Conservation (phyloP, 2,888 invertebrate genomes). For the Spilarctia lutea region DNA sequence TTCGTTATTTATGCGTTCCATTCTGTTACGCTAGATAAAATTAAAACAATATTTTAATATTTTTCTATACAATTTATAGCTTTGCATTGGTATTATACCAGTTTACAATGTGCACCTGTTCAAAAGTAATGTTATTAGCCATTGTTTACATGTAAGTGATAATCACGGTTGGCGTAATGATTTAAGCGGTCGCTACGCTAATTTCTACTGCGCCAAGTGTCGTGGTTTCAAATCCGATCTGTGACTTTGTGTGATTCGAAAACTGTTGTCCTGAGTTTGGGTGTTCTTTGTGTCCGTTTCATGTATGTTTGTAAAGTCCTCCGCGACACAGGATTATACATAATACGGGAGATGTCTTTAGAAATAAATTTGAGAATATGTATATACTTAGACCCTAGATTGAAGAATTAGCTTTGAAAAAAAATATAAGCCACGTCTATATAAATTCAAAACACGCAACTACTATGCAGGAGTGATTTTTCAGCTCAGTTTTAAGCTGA, state of each 20-base stretch:
- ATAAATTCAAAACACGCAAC: not conserved
- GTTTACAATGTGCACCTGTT: slow-evolving; percentile 6
- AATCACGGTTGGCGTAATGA: too few species aligned
- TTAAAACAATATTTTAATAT: slow-evolving; percentile 17
- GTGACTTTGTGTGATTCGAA: too few species aligned
- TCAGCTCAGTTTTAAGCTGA: not conserved
- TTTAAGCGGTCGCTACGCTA: too few species aligned
- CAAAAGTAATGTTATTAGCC: not conserved
- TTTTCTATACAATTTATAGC: slow-evolving; percentile 27
- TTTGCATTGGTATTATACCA: slow-evolving; percentile 8
- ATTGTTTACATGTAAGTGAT: not conserved
- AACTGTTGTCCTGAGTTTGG: too few species aligned
- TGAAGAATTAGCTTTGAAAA: not conserved
- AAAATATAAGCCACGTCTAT: not conserved
- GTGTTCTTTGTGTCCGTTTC: too few species aligned
- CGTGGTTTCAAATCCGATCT: too few species aligned
- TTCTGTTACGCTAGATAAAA: slow-evolving; percentile 17
- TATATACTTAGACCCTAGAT: too few species aligned
- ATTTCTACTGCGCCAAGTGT: too few species aligned
- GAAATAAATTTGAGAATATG: too few species aligned
- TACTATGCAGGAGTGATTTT: not conserved
- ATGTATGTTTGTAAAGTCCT: too few species aligned
- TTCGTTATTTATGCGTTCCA: slow-evolving; percentile 23
- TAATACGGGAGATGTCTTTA: too few species aligned
- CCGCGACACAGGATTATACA: too few species aligned